phyloP scores from a whole-genome alignment of 2,888 invertebrate genomes.

The Epirrhoe tristata region DNA sequence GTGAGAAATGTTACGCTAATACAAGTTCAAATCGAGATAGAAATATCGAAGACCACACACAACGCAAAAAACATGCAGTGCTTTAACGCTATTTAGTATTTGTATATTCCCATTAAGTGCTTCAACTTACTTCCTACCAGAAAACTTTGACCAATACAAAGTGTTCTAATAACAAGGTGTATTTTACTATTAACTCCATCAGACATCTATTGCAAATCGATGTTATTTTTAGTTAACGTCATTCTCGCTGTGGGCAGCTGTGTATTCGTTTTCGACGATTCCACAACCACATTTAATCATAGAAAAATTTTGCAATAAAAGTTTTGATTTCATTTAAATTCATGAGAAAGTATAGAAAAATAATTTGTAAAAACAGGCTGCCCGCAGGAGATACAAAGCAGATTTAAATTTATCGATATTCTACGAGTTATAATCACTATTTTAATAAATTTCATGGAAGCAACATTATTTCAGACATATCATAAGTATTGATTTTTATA shows the following conservation, averaged over 20 bases:
- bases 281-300: conserved; percentile 57
- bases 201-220: conserved; percentile 41
- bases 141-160: conserved; percentile 26
- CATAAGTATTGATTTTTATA: conserved; percentile 75
- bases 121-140: conserved; percentile 31
- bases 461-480: conserved; percentile 77
- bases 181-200: conserved; percentile 22
- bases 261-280: conserved; percentile 53
- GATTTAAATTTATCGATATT: conserved; percentile 52
- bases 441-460: conserved; percentile 76
- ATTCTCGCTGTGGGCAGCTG: conserved; percentile 56
- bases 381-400: conserved; percentile 57
- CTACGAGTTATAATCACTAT: conserved; percentile 63
- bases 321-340: conserved; percentile 13
- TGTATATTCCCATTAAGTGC: conserved; percentile 37
- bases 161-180: conserved; percentile 21
- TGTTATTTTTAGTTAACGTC: conserved; percentile 43
- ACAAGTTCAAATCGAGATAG: conserved; percentile 23
- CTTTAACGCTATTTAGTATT: conserved; percentile 38
- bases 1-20: conserved; percentile 19
- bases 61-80: conserved; percentile 57
- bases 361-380: conserved; percentile 46
- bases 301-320: conserved; percentile 36
- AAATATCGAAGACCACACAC: conserved; percentile 70
- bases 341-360: conserved; percentile 26